Evolutionary conservation across 2,888 invertebrate species (phyloP), one percentile per base, ranked within the genome.

Genomic region (Heliconius sara): DNA sequence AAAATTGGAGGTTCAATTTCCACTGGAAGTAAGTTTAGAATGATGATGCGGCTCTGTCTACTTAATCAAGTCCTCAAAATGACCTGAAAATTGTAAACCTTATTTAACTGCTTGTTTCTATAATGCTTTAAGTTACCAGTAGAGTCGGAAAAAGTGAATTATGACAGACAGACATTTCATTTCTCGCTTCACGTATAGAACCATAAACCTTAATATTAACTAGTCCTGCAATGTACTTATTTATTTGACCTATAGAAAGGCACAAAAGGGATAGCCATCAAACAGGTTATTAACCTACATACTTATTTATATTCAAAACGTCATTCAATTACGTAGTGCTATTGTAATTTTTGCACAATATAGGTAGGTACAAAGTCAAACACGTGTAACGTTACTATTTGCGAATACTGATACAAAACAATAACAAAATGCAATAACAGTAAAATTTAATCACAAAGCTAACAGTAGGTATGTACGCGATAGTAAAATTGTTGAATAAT

Each of bases 401-500:
- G 12, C n/a, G 43, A 68, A 68, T 39, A 68, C 6, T 68, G 68
- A 68, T 68, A 68, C 39, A 22, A 68, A 68, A 68, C 39, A 68
- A 68, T 39, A 39, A 68, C n/a, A 68, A 68, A 57, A n/a, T 39
- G 68, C n/a, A 34, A 67, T 13, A 68, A 68, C 68, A 68, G 39
- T 39, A n/a, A 68, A 43, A 39, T n/a, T n/a, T 68, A 43, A 68
- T 39, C n/a, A 16, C 39, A 68, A 12, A n/a, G 39, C n/a, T n/a
- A 68, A 68, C 52, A 57, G 52, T 47, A 12, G 3, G 34, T 39
- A 34, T 13, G 68, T n/a, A 39, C 2, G 68, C 12, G 39, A n/a
- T 68, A 68, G n/a, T 68, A 68, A 68, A 34, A 34, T 34, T 6
- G 34, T 47, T 47, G 47, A 47, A 47, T 47, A 47, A 47, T 47